Percentiles rank a stretch among this genome's conserved stretches.
phyloP scores from a whole-genome alignment of 2,888 invertebrate species.

The Heliconius hortense region DNA sequence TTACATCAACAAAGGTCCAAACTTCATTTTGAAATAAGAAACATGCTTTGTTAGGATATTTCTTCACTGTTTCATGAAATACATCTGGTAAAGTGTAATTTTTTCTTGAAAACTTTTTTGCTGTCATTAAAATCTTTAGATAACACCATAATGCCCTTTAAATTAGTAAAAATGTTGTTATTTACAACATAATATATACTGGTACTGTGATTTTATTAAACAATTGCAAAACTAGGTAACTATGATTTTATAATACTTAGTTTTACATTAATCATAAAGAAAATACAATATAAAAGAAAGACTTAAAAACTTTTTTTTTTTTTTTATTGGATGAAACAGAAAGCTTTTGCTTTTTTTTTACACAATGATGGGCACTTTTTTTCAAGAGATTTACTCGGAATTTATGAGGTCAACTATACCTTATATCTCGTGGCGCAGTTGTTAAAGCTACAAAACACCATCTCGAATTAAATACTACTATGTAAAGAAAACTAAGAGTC shows the following conservation, averaged over 20 bases:
- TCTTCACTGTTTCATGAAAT: conserved; percentile 88
- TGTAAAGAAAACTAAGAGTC: conserved; percentile 83
- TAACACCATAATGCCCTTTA: conserved; percentile 87
- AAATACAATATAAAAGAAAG: background rate
- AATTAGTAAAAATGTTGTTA: conserved; percentile 46
- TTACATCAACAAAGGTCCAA: conserved; percentile 92
- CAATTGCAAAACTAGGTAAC: background rate
- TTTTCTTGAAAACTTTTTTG: conserved; percentile 84
- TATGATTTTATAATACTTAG: background rate
- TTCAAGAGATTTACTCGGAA: background rate
- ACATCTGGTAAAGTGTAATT: conserved; percentile 89
- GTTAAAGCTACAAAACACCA: conserved; percentile 90
- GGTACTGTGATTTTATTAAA: background rate
- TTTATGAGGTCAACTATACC: conserved; percentile 72
- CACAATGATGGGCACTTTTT: background rate
- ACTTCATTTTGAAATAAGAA: conserved; percentile 91
- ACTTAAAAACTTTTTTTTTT: background rate
- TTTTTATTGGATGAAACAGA: background rate
- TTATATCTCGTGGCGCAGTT: conserved; percentile 88
- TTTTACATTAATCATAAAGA: background rate
- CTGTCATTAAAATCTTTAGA: conserved; percentile 84
- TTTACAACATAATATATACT: background rate
- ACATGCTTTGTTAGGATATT: conserved; percentile 91
- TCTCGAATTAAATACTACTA: conserved; percentile 85
- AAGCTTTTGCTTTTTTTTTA: background rate